Evolutionary conservation across 2,888 invertebrate species (phyloP).

Genomic region (Epinotia nisella): DNA sequence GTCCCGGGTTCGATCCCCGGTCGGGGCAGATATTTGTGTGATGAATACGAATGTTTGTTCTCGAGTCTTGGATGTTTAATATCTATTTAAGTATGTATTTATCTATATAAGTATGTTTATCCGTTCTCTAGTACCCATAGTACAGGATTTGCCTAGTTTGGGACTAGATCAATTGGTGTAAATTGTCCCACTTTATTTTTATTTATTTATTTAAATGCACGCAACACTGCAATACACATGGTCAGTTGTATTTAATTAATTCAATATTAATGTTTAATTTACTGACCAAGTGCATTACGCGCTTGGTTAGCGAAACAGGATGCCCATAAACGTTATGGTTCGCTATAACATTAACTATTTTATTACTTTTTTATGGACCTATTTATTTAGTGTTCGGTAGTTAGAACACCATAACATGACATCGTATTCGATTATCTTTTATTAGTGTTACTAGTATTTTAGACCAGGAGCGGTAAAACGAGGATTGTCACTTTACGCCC

Average conservation of each 20-base stretch:
- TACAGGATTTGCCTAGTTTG: too few relatives aligned
- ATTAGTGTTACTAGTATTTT: background rate
- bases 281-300: conserved; percentile 15
- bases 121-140: too few relatives aligned
- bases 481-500: background rate
- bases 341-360: conserved; percentile 16
- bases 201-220: too few relatives aligned
- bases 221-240: too few relatives aligned
- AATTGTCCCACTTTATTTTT: too few relatives aligned
- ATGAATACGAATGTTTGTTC: too few relatives aligned
- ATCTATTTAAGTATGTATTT: too few relatives aligned
- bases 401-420: background rate
- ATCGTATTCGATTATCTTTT: background rate
- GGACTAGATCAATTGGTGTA: too few relatives aligned
- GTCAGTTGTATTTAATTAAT: background rate
- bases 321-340: conserved; percentile 28
- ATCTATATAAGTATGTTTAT: too few relatives aligned
- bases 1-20: too few relatives aligned
- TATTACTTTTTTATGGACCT: conserved; percentile 30
- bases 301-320: conserved; percentile 27
- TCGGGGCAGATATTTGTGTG: too few relatives aligned
- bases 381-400: conserved; percentile 15
- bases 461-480: background rate
- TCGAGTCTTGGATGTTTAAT: too few relatives aligned
- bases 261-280: conserved; percentile 12